Base-by-base conservation (phyloP, 2,888 invertebrate genomes). In the Eremobia ochroleuca region DNA sequence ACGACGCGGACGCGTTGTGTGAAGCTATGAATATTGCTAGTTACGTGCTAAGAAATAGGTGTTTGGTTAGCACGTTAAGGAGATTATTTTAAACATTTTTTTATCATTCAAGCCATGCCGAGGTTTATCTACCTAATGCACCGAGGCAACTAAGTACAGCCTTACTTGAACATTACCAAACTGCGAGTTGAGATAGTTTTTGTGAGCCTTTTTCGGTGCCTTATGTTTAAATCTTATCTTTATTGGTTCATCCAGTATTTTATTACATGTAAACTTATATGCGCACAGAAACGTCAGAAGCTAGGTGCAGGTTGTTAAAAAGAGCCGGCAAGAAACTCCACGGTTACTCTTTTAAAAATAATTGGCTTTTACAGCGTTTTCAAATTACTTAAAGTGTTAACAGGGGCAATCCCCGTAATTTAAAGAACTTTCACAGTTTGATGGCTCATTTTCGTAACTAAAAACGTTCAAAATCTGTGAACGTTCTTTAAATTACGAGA, bases 11-110 rank as follows among this genome's bases (percentile, higher is more conserved):
- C 43, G 55, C 43, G 67, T 64, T 59, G 72, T 59, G 72, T 66
- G 74, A 31, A 68, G 72, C 52, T 75, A 75, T 79, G 61, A 79
- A 77, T 68, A 69, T 67, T 46, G 25, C 55, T 81, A 73, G 66
- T 62, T 70, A 76, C 52, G 34, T 59, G 74, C 28, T 34, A 69
- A 73, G 15, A 55, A 61, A 73, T 43, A 37, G 43, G n/a, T 66
- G 43, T 78, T 70, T 66, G 43, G 28, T n/a, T 58, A 31, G 31
- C 49, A 31, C 40, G 28, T 64, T 72, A 11, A 31, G 37, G 2
- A 37, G 31, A 79, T 37, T 28, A 31, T 64, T 52, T 62, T 25
- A 34, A 66, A 66, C n/a, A 8, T 43, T 46, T 25, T 31, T 21
- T 4, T 5, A 73, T 25, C 46, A 72, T 13, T 28, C 21, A 46